These are phyloP conservation scores for Rhagoletis pomonella DNA, from an alignment of 1,140 invertebrate species.

Conservation along the genomic window DNA sequence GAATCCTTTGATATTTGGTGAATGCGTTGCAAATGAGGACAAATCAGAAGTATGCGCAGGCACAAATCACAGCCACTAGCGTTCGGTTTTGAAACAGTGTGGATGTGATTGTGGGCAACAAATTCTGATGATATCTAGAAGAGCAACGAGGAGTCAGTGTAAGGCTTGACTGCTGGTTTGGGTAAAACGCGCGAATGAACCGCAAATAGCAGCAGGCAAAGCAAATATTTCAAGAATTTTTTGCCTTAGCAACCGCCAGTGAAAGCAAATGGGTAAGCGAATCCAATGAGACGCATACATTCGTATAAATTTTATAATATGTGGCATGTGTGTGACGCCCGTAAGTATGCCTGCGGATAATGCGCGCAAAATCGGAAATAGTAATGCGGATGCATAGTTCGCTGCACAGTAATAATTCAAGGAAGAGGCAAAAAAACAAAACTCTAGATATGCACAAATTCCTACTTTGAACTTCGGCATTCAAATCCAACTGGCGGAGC, in stretches of 20 bases:
- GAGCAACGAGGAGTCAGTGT: no score
- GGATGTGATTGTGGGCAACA: no score
- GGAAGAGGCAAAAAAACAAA: background rate
- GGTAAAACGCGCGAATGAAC: background rate
- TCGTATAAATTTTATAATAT: no score
- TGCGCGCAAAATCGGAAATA: background rate
- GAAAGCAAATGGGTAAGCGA: background rate
- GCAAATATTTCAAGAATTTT: background rate
- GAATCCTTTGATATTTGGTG: background rate
- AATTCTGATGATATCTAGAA: no score
- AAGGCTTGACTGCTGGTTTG: no score
- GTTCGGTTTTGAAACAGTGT: no score
- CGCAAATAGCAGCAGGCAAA: constrained; percentile 7
- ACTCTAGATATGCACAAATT: background rate
- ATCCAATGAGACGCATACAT: no score
- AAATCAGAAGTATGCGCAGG: no score
- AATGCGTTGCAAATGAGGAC: background rate
- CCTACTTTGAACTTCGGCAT: background rate
- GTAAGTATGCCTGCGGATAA: background rate
- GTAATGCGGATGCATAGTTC: background rate
- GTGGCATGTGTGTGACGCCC: background rate
- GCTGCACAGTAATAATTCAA: no score
- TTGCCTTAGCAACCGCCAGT: background rate
- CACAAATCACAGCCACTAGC: background rate
- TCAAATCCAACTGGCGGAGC: background rate